Conservation (phyloP, 2,113 vertebrate genomes). For the Sylvilagus bachmani region DNA sequence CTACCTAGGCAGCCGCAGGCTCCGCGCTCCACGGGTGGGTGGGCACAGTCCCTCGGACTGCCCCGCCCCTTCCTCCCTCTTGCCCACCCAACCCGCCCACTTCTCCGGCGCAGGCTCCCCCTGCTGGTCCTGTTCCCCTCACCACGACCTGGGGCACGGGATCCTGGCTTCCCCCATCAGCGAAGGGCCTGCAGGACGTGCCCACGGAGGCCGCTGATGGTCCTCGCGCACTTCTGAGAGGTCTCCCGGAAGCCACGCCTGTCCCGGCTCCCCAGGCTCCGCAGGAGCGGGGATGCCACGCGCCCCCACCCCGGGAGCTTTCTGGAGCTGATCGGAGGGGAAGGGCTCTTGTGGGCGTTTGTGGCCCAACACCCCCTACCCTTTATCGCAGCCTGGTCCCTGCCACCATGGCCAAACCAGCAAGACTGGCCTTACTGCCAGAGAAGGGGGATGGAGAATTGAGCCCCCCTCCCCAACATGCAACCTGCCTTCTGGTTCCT, state of each 20-base stretch:
- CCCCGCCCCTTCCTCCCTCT: not conserved
- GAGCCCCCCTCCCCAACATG: not conserved
- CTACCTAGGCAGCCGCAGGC: not conserved
- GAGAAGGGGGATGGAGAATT: not conserved
- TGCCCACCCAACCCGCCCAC: not conserved
- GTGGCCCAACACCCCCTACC: not conserved
- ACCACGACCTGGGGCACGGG: not conserved
- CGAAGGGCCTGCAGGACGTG: not conserved
- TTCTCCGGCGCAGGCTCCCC: conserved; percentile 62
- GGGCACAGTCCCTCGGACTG: fast-evolving
- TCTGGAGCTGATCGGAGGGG: conserved; percentile 74
- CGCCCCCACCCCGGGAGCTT: conserved; percentile 72
- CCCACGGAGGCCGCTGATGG: fast-evolving
- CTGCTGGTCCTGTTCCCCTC: conserved; percentile 66
- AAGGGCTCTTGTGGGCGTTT: not conserved
- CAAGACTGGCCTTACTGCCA: not conserved
- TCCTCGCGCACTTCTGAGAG: no score
- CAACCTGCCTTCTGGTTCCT: not conserved
- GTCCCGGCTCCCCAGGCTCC: conserved; percentile 66
- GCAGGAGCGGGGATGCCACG: conserved; percentile 66
- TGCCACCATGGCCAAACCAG: not conserved
- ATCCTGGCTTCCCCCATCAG: conserved; percentile 66
- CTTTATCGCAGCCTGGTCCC: not conserved
- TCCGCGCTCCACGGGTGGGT: not conserved
- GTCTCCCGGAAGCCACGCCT: no score